phyloP scores from a whole-genome alignment of 1,140 invertebrate species.

The Dreissena polymorpha region DNA sequence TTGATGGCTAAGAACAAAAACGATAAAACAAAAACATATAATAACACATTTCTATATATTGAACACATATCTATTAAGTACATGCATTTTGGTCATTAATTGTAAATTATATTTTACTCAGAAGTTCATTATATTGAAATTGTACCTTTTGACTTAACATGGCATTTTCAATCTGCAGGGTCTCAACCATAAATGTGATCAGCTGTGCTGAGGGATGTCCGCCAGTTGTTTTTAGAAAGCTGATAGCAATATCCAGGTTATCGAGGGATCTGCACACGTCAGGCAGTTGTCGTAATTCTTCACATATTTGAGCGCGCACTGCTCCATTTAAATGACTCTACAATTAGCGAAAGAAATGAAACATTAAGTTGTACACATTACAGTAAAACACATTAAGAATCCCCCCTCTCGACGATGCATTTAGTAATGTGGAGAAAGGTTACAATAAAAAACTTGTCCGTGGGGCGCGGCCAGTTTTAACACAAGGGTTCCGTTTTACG shows the following conservation, averaged over 20 bases:
- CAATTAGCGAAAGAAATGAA: slow-evolving; percentile 34
- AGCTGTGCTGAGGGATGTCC: slow-evolving; percentile 48
- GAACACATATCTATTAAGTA: not conserved
- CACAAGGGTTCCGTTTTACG: no score
- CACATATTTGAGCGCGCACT: slow-evolving; percentile 59
- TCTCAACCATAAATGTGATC: slow-evolving; percentile 65
- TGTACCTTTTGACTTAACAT: slow-evolving; percentile 63
- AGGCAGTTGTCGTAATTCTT: slow-evolving; percentile 58
- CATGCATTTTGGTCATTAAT: not conserved
- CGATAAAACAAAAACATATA: not conserved
- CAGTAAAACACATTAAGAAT: not conserved
- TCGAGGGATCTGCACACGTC: slow-evolving; percentile 66
- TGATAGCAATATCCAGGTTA: slow-evolving; percentile 67
- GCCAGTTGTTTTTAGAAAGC: slow-evolving; percentile 68
- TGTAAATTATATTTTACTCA: not conserved
- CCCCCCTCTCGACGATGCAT: not conserved
- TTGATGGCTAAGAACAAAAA: not conserved
- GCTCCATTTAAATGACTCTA: slow-evolving; percentile 41
- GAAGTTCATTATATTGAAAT: no score
- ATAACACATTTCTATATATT: not conserved
- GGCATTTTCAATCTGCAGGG: slow-evolving; percentile 63
- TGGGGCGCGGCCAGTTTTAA: no score
- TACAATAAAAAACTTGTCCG: no score
- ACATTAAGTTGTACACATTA: not conserved
- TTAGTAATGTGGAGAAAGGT: not conserved